Base-by-base conservation (phyloP, 1,140 invertebrate species). In the Eupristina koningsbergeri region DNA sequence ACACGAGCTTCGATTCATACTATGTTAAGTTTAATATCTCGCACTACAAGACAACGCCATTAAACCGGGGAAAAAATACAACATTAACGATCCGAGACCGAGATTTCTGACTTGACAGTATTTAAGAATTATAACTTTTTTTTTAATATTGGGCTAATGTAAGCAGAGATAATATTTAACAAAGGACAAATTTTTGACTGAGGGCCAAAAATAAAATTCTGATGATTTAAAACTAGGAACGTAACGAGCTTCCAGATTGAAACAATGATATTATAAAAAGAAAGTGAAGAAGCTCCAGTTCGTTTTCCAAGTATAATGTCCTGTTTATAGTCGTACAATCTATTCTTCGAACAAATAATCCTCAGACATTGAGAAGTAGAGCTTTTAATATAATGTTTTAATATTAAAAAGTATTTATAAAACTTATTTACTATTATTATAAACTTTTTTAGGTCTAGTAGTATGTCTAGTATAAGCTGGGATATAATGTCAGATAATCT, bases 21-120 rank as follows among this genome's bases (percentile, higher is more conserved):
- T 85, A 61, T 84, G 81, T 79, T 84, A 85, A 88, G 86, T 90
- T 89, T 89, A 89, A 87, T 88, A 86, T 83, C n/a, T 84, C 80
- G 11, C 17, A 45, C 22, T 77, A 69, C 63, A 76, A 78, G 64
- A 78, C 81, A 78, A 78, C 63, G 75, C 81, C 75, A 78, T 79
- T 83, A 79, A 81, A 58, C 22, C 47, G 34, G 29, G n/a, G n/a
- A 36, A 36, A 64, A 29, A 36, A 81, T 17, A 58, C 26, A 64
- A 47, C 22, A 8, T 41, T 22, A 47, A 58, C 26, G 63, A 15
- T 74, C 19, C 19, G 36, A 73, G 29, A 26, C 45, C 11, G 11
- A 7, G 22, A 64, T 64, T 45, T 31, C 22, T 50, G 34, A 77
- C 58, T 63, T 74, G 41, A 19, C 22, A 64, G 63, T 74, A 80